Percentiles rank a stretch among this genome's conserved stretches.
Evolutionary conservation across 2,113 vertebrate genomes (phyloP).

Genomic region (Hippocampus zosterae): DNA sequence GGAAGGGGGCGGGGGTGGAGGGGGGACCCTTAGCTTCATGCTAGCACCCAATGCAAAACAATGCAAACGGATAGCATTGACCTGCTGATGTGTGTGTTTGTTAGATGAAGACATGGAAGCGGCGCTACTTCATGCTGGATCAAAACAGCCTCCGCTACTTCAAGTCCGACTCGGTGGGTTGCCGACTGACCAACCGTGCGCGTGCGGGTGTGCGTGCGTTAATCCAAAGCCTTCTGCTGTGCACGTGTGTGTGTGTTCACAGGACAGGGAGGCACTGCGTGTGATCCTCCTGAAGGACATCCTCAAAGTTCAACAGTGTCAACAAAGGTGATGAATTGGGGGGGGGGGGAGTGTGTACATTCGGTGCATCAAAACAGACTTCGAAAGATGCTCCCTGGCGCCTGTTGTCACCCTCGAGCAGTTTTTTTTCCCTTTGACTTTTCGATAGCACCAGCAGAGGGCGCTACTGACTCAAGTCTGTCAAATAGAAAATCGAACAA

Average conservation of each 20-base stretch:
- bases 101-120: constrained; percentile 98
- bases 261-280: constrained; percentile 88
- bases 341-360: too few relatives aligned
- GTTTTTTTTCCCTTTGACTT: too few relatives aligned
- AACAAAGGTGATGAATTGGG: constrained; percentile 82
- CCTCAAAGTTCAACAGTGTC: constrained; percentile 93
- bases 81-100: constrained; percentile 19
- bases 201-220: neutral
- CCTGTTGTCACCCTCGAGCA: too few relatives aligned
- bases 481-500: too few relatives aligned
- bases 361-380: too few relatives aligned
- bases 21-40: too few relatives aligned
- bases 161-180: constrained; percentile 86
- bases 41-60: too few relatives aligned
- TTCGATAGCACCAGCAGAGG: too few relatives aligned
- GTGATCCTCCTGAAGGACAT: constrained; percentile 89
- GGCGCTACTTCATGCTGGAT: constrained; percentile 90
- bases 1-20: too few relatives aligned
- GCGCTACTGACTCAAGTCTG: too few relatives aligned
- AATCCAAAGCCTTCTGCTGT: neutral
- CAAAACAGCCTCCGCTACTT: constrained; percentile 91
- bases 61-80: too few relatives aligned
- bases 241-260: neutral
- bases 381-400: too few relatives aligned
- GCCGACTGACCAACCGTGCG: neutral